Conservation (phyloP, 2,888 invertebrate species). For the Linyphia triangularis region DNA sequence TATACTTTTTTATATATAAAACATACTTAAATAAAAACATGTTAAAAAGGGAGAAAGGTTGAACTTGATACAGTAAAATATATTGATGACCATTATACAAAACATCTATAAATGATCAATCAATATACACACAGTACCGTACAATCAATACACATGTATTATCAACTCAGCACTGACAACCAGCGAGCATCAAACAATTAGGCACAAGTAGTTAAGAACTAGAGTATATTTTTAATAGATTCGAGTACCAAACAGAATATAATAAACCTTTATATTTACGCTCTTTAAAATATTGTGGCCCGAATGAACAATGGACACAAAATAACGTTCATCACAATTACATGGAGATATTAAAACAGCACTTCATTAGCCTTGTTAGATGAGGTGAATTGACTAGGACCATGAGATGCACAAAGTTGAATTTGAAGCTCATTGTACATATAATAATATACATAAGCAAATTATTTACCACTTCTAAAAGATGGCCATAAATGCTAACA, state of each 20-base stretch:
- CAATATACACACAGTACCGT: neutral
- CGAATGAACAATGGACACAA: slow-evolving; percentile 23
- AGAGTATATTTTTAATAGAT: neutral
- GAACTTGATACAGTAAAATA: too few species aligned
- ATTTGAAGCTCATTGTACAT: slow-evolving; percentile 69
- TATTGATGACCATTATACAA: too few species aligned
- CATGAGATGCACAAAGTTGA: slow-evolving; percentile 87
- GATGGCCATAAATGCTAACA: slow-evolving; percentile 3
- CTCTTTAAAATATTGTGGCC: slow-evolving; percentile 17
- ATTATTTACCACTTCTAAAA: slow-evolving; percentile 17
- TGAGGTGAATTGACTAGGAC: slow-evolving; percentile 83
- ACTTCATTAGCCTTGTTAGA: slow-evolving; percentile 19
- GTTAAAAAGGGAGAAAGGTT: too few species aligned
- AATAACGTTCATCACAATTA: slow-evolving; percentile 27
- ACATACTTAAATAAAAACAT: too few species aligned
- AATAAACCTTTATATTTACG: slow-evolving; percentile 7
- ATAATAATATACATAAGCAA: slow-evolving; percentile 65
- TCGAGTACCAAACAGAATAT: neutral
- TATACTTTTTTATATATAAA: too few species aligned
- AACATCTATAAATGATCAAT: neutral
- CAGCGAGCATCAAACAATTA: slow-evolving; percentile 13
- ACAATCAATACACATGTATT: neutral
- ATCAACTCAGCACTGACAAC: neutral
- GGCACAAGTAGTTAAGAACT: slow-evolving; percentile 33
- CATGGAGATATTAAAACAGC: slow-evolving; percentile 29